Evolutionary conservation across 2,113 vertebrate genomes (phyloP), one percentile per base, ranked within the genome.

Genomic region (Ictalurus punctatus): DNA sequence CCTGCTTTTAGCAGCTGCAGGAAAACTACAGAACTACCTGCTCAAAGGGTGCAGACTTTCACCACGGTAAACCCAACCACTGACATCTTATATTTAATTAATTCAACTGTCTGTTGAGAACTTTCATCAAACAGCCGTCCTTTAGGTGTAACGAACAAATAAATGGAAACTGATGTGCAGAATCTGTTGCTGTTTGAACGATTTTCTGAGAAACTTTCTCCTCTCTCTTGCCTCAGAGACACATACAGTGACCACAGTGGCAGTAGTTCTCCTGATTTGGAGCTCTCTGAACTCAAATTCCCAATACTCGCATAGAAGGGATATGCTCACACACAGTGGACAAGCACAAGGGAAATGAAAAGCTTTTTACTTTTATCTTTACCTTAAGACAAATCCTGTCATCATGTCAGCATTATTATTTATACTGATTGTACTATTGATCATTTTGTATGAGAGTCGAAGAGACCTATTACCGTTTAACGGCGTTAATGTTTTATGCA

Each of bases 11-110:
- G 98, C 98, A 0, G 96, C 98, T 2, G 96, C 96, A 0, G 98
- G 98, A 56, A 96, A 97, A 84, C 97, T 99, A 17, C 94, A 94
- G 0, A 96, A 96, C 92, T 98, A 97, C 89, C 93, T 99, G 0
- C 97, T 97, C 89, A 98, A 98, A 88, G 97, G 97, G 89, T 98
- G 97, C 90, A 95, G 97, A 27, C 96, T 98, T 61, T 99, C 98
- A 0, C 97, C 98, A 92, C 96, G 97, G 98, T 99, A 93, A 92
- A 40, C 16, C 12, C 85, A 7, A 63, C 16, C 14, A 56, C 0
- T 1, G 3, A 27, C 25, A 2, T 30, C 44, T 19, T 56, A 23
- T 19, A 7, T 6, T 25, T 34, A 21, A 30, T 56, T 78, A 10
- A 58, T n/a, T 86, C 12, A 78, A 23, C 6, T 0, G 1, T 19